Conservation (phyloP, 1,140 invertebrate genomes). For the Hirudo medicinalis region DNA sequence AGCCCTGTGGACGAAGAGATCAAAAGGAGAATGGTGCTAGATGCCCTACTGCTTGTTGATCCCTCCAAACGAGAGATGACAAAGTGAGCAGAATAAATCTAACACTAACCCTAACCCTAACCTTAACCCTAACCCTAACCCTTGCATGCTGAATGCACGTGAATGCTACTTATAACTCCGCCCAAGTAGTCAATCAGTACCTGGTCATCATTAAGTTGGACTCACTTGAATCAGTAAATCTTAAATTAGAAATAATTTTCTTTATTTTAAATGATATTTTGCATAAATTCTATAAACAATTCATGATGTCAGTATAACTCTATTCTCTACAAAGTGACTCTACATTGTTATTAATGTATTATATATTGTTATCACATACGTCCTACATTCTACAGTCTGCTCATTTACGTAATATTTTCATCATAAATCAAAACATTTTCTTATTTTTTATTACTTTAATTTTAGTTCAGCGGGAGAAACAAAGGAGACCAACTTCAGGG, state of each 20-base stretch:
- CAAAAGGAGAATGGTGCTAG: constrained; percentile 33
- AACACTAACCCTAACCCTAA: too few relatives aligned
- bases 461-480: neutral
- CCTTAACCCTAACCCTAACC: too few relatives aligned
- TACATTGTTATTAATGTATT: too few relatives aligned
- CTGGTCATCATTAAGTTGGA: neutral
- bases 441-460: neutral
- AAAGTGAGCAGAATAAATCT: neutral
- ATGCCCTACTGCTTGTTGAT: constrained; percentile 33
- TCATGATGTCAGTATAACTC: too few relatives aligned
- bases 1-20: constrained; percentile 38
- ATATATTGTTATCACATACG: too few relatives aligned
- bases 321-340: too few relatives aligned
- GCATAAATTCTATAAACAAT: too few relatives aligned
- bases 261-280: too few relatives aligned
- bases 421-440: neutral
- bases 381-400: too few relatives aligned
- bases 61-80: constrained; percentile 28
- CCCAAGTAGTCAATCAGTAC: neutral
- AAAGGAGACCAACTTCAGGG: neutral
- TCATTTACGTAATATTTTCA: neutral
- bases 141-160: neutral
- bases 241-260: too few relatives aligned
- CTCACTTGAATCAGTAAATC: neutral
- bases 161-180: neutral